Percentiles rank a stretch among this genome's conserved stretches.
These are phyloP conservation scores for Ostrea denselamellosa DNA, from an alignment of 1,140 invertebrate genomes.

Conservation along the genomic window DNA sequence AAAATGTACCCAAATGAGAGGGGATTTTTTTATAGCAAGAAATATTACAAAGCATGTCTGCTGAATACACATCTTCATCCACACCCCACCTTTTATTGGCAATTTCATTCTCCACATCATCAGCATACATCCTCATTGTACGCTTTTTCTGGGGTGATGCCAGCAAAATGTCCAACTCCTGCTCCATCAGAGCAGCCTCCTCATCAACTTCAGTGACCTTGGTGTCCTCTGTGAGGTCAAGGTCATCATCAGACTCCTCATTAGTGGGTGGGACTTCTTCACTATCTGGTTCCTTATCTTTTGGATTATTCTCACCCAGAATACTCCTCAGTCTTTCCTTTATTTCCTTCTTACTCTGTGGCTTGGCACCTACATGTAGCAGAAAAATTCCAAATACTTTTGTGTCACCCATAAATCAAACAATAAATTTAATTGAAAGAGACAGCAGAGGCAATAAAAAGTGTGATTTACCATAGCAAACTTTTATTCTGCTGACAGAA, in stretches of 20 bases:
- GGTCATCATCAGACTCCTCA: conserved; percentile 50
- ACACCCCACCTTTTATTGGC: conserved; percentile 64
- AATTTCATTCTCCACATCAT: conserved; percentile 87
- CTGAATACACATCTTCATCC: neutral
- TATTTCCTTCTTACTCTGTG: neutral
- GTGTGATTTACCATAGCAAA: too few species aligned
- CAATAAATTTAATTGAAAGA: too few species aligned
- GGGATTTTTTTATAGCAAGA: too few species aligned
- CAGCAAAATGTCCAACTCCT: conserved; percentile 67
- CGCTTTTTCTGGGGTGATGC: conserved; percentile 82
- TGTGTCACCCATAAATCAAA: too few species aligned
- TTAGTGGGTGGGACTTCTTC: neutral
- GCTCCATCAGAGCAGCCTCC: conserved; percentile 73
- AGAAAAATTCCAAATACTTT: neutral
- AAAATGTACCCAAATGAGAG: too few species aligned
- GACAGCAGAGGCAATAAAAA: too few species aligned
- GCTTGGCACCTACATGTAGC: neutral
- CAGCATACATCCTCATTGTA: conserved; percentile 92
- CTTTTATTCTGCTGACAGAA: too few species aligned
- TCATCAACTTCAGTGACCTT: conserved; percentile 75
- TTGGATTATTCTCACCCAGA: conserved; percentile 20
- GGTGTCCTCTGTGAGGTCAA: conserved; percentile 50
- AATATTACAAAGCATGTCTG: too few species aligned
- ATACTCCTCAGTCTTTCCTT: conserved; percentile 3
- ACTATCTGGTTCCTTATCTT: conserved; percentile 53